Base-by-base conservation (phyloP, 2,888 invertebrate genomes). In the Lasioglossum villosulum region DNA sequence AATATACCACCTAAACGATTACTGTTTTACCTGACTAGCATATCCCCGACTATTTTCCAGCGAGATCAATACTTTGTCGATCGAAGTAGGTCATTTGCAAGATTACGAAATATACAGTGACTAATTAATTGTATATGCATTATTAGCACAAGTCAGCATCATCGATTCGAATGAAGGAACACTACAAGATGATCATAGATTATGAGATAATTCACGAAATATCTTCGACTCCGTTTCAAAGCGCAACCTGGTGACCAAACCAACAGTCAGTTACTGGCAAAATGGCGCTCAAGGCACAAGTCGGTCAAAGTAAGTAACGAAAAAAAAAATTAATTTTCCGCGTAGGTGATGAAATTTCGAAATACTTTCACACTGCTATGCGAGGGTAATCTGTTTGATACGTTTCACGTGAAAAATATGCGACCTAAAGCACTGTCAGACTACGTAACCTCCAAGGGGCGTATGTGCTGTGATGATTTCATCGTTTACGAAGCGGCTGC, bases 261-360 rank as follows among this genome's bases (percentile, higher is more conserved):
- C 42, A 39, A 12, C 66, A 88, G 74, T 90, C 82, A 89, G 93
- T 94, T 93, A 84, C 93, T 93, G 92, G 92, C 96, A 97, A 96
- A 96, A 98, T 98, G 98, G 98, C 98, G 96, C 96, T 98, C 94
- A 98, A 98, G 96, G 97, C 97, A 95, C 97, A 97, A 95, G 98
- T 98, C 94, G 98, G 98, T 90, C 97, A 97, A 96, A 98, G 98
- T 98, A 96, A 98, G 98, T 97, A 94, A 90, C 89, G 94, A 81
- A 71, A 90, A 91, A 91, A 19, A 91, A 85, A 89, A 80, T 63
- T 56, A 71, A 87, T 89, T 91, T 90, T 84, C 5, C 39, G 14
- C 37, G 10, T 48, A 30, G 73, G 48, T 66, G 34, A 42, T 8
- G 23, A 52, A 78, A 80, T 70, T 78, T 70, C 34, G 23, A 42